Base-by-base conservation (phyloP, 2,113 vertebrate genomes). In the Girardinichthys multiradiatus region DNA sequence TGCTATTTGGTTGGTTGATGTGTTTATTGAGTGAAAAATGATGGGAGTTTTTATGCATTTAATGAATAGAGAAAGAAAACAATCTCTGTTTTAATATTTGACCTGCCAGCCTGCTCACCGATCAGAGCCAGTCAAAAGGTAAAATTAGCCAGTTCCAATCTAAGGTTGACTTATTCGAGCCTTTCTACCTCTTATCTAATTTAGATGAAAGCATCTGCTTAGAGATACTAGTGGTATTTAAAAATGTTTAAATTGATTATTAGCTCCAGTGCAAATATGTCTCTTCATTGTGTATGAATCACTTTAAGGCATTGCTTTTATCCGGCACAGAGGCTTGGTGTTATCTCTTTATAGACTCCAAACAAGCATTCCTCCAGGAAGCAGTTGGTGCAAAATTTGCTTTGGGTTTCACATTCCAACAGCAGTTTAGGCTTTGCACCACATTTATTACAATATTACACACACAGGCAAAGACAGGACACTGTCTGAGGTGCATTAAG, bases 281-380 rank as follows among this genome's bases (percentile, higher is more conserved):
- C 27, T 59, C 57, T 59, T 12, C 13, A 7, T 5, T 48, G 45
- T 48, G 45, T 21, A 21, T 48, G 17, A 48, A 48, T 48, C 45
- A 19, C 45, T 48, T 48, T 54, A 54, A 54, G 8, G 48, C 8
- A n/a, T n/a, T 54, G 3, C 4, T 54, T 54, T 54, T n/a, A 54
- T 54, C 24, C 24, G 10, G n/a, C 48, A 35, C 35, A 35, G 8
- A n/a, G 24, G 51, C 8, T 57, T 35, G 54, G 30, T 14, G 26
- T 48, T 21, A 81, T 21, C 72, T 66, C 61, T 21, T 57, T 35
- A 57, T 1, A 17, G 0, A 29, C 21, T 54, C 27, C 15, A 61
- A 75, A 85, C 67, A 66, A 68, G 51, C 59, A 64, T 54, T 73
- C 61, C 1, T 2, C 0, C 66, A 54, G 6, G n/a, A 78, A 64